Evolutionary conservation across 2,888 invertebrate genomes (phyloP), one percentile per base, ranked within the genome.

Genomic region (Hydraecia micacea): DNA sequence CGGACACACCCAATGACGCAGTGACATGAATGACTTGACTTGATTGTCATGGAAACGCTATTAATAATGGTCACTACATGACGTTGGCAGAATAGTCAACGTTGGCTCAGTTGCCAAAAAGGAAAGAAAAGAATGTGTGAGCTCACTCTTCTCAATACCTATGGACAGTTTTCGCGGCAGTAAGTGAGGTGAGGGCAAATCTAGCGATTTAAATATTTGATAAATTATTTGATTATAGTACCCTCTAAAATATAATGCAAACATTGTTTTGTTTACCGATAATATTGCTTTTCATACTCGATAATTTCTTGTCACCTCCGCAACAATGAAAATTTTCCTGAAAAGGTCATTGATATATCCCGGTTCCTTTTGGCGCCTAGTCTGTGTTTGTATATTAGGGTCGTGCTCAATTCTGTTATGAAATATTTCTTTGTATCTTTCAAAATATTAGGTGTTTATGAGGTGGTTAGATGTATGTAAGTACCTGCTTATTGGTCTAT

Each of bases 371-470:
- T 76, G 76, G 84, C 84, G 74, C 74, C 74, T 76, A 36, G 70
- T 73, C 72, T 86, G 52, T 69, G 58, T 73, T 77, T 77, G 58
- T 71, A 49, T 69, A 86, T 76, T 76, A 76, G 66, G 87, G 79
- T 72, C 84, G 68, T 32, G 58, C 79, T 76, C 75, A 76, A 74
- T 86, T 76, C 75, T 39, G 55, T 60, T n/a, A 79, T 79, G 74
- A 84, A 86, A 85, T 86, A 83, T 77, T 46, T 66, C 60, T 52
- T 52, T 70, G 58, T 77, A 36, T 83, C 60, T 39, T 60, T 66
- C 46, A 55, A 82, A 70, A 79, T 73, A 86, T 82, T 69, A 67
- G 74, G 73, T 86, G 75, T 77, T 75, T 75, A 75, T 77, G 58
- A 58, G 28, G 66, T 62, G 46, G 25, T 18, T 55, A 21, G 36